Conservation (phyloP, 1,140 invertebrate genomes). For the Hypsibius dujardini region DNA sequence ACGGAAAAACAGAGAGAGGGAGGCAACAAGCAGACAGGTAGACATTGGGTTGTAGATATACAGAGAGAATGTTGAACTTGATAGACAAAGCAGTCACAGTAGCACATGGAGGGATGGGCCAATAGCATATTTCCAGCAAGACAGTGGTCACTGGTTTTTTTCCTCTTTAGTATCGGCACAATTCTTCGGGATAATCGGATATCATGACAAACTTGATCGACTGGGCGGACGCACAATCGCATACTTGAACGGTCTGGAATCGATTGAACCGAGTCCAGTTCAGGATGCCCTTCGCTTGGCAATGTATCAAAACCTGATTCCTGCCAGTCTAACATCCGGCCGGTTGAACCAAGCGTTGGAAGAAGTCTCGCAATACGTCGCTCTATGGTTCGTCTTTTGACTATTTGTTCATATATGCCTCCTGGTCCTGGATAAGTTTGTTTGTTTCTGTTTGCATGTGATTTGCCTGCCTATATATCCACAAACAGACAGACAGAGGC, state of each 20-base stretch:
- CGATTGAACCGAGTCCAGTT: not conserved
- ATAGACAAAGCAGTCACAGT: too few species aligned
- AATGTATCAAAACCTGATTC: constrained; percentile 1
- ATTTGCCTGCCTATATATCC: not conserved
- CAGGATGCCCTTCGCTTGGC: not conserved
- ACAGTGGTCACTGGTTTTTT: too few species aligned
- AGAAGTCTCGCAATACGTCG: not conserved
- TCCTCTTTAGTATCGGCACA: not conserved
- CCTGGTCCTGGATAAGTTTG: not conserved
- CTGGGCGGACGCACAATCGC: not conserved
- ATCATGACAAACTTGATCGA: constrained; percentile 15
- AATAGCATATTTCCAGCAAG: too few species aligned
- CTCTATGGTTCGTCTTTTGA: not conserved
- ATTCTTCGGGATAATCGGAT: not conserved
- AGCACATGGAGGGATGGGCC: too few species aligned
- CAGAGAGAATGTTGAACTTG: too few species aligned
- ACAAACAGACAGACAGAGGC: too few species aligned
- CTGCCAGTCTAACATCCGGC: not conserved
- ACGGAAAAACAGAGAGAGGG: too few species aligned
- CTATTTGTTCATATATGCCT: not conserved
- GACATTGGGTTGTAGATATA: too few species aligned
- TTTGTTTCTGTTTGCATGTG: not conserved
- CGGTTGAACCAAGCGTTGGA: not conserved
- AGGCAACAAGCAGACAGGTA: too few species aligned
- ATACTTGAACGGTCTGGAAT: not conserved